A percentile compares a stretch with the other conserved stretches of the same genome.
Evolutionary conservation across 2,113 vertebrate genomes (phyloP).

Genomic region (Dinomys branickii): DNA sequence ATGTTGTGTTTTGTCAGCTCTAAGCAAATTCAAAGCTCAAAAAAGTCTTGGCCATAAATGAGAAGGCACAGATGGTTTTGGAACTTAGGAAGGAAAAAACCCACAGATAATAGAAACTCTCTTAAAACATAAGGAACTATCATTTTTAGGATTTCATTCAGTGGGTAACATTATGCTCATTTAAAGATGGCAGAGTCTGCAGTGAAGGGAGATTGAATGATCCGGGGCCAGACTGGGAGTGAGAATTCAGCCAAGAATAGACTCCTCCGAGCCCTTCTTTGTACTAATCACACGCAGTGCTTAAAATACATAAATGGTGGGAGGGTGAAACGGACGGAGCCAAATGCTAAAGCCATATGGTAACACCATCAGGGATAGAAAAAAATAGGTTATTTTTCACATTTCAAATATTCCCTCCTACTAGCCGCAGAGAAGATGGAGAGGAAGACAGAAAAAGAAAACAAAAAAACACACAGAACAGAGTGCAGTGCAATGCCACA

Average conservation of each 20-base stretch:
- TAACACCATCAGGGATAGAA: constrained; percentile 48
- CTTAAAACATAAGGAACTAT: constrained; percentile 58
- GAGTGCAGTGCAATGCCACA: not conserved
- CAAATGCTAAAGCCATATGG: constrained; percentile 76
- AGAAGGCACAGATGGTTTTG: constrained; percentile 75
- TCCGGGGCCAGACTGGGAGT: not conserved
- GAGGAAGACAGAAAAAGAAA: not conserved
- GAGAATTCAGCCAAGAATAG: constrained; percentile 59
- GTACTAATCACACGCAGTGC: constrained; percentile 48
- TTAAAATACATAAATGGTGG: constrained; percentile 79
- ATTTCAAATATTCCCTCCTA: constrained; percentile 57
- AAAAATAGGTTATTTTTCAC: constrained; percentile 60
- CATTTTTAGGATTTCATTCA: constrained; percentile 71
- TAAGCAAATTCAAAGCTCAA: constrained; percentile 72
- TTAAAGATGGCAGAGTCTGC: constrained; percentile 54
- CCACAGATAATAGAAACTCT: constrained; percentile 61
- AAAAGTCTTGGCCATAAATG: constrained; percentile 75
- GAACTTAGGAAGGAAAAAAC: constrained; percentile 43
- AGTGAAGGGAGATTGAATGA: not conserved
- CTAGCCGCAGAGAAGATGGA: not conserved
- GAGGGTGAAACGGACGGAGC: constrained; percentile 69
- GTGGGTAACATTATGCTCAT: not conserved
- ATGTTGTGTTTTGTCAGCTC: constrained; percentile 76
- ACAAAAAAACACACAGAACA: no score
- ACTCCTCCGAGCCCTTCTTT: constrained; percentile 24